These are phyloP conservation scores for Rachycentron canadum DNA, from an alignment of 2,797 vertebrate genomes.

Conservation along the genomic window DNA sequence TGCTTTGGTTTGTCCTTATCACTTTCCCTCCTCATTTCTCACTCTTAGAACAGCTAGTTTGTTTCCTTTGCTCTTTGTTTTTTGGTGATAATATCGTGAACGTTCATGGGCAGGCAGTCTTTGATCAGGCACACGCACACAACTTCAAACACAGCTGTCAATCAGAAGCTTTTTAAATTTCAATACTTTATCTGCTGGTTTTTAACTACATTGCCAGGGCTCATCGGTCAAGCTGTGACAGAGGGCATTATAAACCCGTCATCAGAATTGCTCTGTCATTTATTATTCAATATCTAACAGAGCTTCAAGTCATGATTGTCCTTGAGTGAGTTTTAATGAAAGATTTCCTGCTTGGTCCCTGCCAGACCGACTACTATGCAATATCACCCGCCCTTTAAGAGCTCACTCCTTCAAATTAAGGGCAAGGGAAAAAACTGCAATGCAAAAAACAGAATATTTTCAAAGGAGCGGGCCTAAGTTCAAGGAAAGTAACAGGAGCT, in stretches of 20 bases:
- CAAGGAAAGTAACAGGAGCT: slow-evolving; percentile 72
- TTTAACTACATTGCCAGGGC: slow-evolving; percentile 41
- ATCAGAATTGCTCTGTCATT: slow-evolving; percentile 55
- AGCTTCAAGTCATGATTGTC: slow-evolving; percentile 64
- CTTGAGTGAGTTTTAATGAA: slow-evolving; percentile 79
- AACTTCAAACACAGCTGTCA: slow-evolving; percentile 56
- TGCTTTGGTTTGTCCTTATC: slow-evolving; percentile 68
- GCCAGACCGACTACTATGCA: slow-evolving; percentile 65
- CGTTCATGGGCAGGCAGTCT: slow-evolving; percentile 36
- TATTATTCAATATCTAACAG: slow-evolving; percentile 65
- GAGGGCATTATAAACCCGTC: slow-evolving; percentile 50
- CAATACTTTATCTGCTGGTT: slow-evolving; percentile 12
- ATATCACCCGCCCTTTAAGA: slow-evolving; percentile 54
- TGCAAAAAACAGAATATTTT: slow-evolving; percentile 70
- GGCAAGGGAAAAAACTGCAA: slow-evolving; percentile 57
- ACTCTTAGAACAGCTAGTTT: slow-evolving; percentile 44
- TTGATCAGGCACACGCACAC: slow-evolving; percentile 50
- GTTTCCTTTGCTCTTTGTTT: slow-evolving; percentile 50
- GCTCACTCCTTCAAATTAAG: slow-evolving; percentile 65
- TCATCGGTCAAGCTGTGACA: slow-evolving; percentile 49
- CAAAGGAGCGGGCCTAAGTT: slow-evolving; percentile 51
- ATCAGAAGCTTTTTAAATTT: slow-evolving; percentile 46
- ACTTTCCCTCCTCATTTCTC: slow-evolving; percentile 49
- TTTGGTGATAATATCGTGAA: slow-evolving; percentile 48
- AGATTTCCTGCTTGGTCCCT: slow-evolving; percentile 77